A percentile compares a stretch with the other conserved stretches of the same genome.
Evolutionary conservation across 2,797 vertebrate genomes (phyloP).

Genomic region (Protonibea diacanthus): DNA sequence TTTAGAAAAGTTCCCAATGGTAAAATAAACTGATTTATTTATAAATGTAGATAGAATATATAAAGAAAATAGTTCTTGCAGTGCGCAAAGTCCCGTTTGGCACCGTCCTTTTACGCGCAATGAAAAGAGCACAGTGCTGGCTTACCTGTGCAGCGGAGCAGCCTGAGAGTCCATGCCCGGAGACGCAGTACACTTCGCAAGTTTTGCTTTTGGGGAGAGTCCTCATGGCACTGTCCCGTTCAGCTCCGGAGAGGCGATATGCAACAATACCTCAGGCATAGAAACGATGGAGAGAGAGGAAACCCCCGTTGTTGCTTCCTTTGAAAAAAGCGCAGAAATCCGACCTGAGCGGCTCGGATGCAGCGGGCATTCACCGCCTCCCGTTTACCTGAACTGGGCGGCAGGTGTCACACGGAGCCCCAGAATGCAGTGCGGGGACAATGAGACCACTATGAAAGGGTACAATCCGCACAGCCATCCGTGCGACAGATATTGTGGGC

Average conservation of each 20-base stretch:
- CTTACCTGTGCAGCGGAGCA: conserved; percentile 83
- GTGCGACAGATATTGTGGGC: conserved; percentile 82
- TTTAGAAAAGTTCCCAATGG: neutral
- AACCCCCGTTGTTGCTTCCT: conserved; percentile 72
- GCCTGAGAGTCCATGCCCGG: conserved; percentile 72
- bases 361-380: conserved; percentile 79
- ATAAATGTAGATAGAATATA: neutral
- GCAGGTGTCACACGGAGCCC: conserved; percentile 85
- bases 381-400: conserved; percentile 78
- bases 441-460: conserved; percentile 84
- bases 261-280: conserved; percentile 80
- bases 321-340: conserved; percentile 78
- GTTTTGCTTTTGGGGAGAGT: conserved; percentile 84
- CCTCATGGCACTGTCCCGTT: conserved; percentile 86
- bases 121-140: conserved; percentile 13
- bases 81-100: neutral
- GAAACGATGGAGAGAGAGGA: conserved; percentile 77
- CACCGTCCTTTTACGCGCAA: conserved; percentile 17
- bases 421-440: conserved; percentile 88
- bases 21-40: neutral
- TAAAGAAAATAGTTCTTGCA: neutral
- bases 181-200: conserved; percentile 88
- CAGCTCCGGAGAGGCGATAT: conserved; percentile 79
- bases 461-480: conserved; percentile 80
- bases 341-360: conserved; percentile 81